Evolutionary conservation across 92 coral and sea anemone genomes (phyloP), one percentile per base, ranked within the genome.

Genomic region (Actinernus sp.): DNA sequence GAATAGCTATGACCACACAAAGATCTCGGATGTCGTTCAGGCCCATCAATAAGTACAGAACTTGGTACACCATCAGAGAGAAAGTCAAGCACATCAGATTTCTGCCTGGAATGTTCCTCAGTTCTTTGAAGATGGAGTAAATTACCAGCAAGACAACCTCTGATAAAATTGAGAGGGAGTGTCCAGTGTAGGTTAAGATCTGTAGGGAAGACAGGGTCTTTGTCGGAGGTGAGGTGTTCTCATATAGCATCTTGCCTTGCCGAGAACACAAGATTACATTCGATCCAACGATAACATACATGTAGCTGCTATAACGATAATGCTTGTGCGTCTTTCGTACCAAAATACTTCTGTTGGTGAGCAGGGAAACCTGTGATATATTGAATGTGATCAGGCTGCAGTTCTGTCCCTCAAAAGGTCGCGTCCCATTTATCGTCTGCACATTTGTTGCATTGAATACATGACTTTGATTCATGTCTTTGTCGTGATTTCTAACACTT

Each of bases 101-200:
- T 31, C 53, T 68, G n/a, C 75, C 75, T 8, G 75, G 75, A 1
- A 68, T 32, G 65, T 68, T 68, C 28, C 75, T 53, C 27, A 68
- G 41, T 29, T 52, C 65, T 7, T 43, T 54, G 29, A 68, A 34
- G 49, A 26, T 23, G 22, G 38, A 14, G 46, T 68, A 68, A 26
- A 68, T 50, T 13, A 26, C 65, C 1, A 68, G 33, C 21, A 68
- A 38, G 21, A 37, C 31, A 22, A 68, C 17, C 39, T 46, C 41
- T 10, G 67, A 48, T 27, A 68, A 13, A 14, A 54, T 26, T 16
- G 75, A 68, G 13, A 54, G 18, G 11, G 62, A n/a, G 6, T 31
- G 40, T 5, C 71, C 71, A 2, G 48, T 21, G 52, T 45, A 45
- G 5, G 52, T 45, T 9, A 45, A 6, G 5, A 45, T 18, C 22